Percentiles rank a stretch among this genome's conserved stretches.
Evolutionary conservation across 1,140 invertebrate genomes (phyloP).

Genomic region (Brachionus rotundiformis): DNA sequence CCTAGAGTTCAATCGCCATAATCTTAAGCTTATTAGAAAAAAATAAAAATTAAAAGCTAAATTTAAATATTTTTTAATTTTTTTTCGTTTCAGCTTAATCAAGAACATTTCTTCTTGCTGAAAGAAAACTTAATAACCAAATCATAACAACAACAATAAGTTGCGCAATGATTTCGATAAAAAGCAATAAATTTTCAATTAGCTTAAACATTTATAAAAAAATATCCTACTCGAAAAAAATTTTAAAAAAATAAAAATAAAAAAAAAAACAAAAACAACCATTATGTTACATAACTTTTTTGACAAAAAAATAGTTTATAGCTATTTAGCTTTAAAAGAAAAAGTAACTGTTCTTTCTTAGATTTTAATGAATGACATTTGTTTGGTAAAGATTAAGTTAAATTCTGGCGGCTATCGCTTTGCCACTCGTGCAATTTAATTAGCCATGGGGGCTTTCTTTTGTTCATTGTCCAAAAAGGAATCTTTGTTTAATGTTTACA

Average conservation of each 20-base stretch:
- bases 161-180: slow-evolving; percentile 25
- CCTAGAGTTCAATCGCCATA: background rate
- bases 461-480: background rate
- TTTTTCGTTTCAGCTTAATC: background rate
- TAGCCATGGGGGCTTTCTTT: background rate
- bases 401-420: background rate
- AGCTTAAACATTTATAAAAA: slow-evolving; percentile 20
- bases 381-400: background rate
- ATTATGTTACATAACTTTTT: background rate
- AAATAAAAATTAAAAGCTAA: background rate
- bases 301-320: background rate
- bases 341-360: background rate
- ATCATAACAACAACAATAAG: slow-evolving; percentile 16
- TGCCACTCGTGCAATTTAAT: background rate
- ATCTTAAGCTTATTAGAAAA: background rate
- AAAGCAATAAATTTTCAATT: slow-evolving; percentile 37
- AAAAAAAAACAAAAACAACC: slow-evolving; percentile 4
- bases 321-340: background rate
- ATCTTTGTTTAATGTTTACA: background rate
- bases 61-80: background rate
- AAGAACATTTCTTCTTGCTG: background rate
- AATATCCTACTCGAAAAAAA: background rate
- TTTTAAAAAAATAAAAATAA: no score
- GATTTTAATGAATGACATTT: slow-evolving; percentile 24
- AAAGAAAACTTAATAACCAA: background rate